Base-by-base conservation (phyloP, 2,888 invertebrate genomes). In the Patella caerulea region DNA sequence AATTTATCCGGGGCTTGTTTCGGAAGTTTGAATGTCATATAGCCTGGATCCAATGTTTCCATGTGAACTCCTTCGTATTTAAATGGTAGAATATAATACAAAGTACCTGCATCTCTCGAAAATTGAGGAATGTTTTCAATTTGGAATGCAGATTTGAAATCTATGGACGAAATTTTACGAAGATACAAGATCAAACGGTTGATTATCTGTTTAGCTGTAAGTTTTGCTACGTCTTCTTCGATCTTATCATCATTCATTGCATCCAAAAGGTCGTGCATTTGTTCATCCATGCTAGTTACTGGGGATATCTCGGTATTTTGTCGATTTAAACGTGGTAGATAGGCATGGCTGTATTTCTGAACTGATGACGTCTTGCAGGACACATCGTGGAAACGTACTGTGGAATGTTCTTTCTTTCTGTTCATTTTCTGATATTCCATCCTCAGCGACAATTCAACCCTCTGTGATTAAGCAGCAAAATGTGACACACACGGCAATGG, bases 261-360 rank as follows among this genome's bases (percentile, higher is more conserved):
- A 12, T 76, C 73, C 17, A 72, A 65, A 19, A 79, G 54, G 14
- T 74, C 74, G 69, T 71, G 54, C 34, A 81, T 75, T 34, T 75
- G 73, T 7, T 59, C 59, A 14, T 77, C 79, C 15, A 81, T 69
- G 17, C 54, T 53, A 9, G 76, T 72, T 3, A 69, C 53, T 17
- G 72, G 78, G 11, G 56, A 45, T 69, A 65, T 70, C 53, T 75
- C 79, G 17, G 81, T 81, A 53, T 59, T 69, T 77, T 81, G 79
- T 0, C 81, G 79, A 54, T 79, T 78, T 12, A 81, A 75, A 15
- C 78, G 74, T 12, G 81, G 81, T 0, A 73, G 24, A 59, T 81
- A 81, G 19, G 52, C 59, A 56, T 81, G 81, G 2, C 65, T 19
- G 11, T 19, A 14, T 65, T 65, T 65, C 65, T 65, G 19, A 3